Evolutionary conservation across 2,113 vertebrate genomes (phyloP).

Genomic region (Physeter macrocephalus): DNA sequence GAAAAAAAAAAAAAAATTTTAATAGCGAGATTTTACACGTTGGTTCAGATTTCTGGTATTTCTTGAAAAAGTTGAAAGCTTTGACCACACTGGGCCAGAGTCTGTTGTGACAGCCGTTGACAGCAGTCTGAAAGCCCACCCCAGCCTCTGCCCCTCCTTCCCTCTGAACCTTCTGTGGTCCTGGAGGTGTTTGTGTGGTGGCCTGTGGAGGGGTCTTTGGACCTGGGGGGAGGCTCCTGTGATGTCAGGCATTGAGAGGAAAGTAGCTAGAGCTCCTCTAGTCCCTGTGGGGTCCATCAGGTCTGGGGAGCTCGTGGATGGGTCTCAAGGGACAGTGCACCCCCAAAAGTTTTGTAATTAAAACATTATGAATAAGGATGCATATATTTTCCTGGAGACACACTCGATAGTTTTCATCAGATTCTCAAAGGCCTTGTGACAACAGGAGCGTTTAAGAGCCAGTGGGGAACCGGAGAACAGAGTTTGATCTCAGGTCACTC

Average conservation of each 20-base stretch:
- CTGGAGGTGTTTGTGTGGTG: background rate
- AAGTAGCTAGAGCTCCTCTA: background rate
- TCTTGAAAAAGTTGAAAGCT: background rate
- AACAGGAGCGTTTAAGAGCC: background rate
- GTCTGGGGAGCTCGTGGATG: background rate
- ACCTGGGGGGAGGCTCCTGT: background rate
- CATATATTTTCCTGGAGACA: background rate
- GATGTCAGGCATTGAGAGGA: background rate
- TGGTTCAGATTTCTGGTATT: background rate
- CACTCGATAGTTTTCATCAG: background rate
- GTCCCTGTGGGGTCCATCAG: background rate
- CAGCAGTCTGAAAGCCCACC: background rate
- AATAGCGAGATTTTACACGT: background rate
- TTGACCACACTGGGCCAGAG: background rate
- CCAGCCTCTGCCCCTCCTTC: rapidly evolving
- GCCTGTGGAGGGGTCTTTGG: background rate
- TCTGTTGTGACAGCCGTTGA: background rate
- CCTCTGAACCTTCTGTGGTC: background rate
- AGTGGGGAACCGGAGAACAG: background rate
- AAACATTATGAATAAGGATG: background rate
- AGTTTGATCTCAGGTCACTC: background rate
- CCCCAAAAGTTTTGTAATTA: background rate
- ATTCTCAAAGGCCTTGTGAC: background rate
- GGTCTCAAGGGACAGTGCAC: background rate
- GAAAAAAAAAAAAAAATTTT: background rate